Percentiles rank a stretch among this genome's conserved stretches.
Evolutionary conservation across 2,888 invertebrate genomes (phyloP).

Genomic region (Ptilodon capucinus): DNA sequence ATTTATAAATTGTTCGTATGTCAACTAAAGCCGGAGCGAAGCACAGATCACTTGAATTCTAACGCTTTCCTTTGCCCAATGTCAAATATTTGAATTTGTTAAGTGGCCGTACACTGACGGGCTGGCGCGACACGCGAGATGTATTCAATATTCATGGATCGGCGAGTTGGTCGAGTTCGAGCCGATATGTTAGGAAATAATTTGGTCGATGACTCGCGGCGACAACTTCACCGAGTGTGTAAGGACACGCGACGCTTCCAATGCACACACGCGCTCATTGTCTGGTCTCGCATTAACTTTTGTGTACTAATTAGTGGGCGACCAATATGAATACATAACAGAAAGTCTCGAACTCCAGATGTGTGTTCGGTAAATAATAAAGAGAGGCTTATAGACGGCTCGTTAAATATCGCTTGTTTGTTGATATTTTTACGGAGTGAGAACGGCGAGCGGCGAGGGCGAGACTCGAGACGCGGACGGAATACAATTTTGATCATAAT

Average conservation of each 20-base stretch:
- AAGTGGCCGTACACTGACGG: conserved; percentile 80
- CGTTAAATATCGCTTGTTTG: conserved; percentile 66
- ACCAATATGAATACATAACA: conserved; percentile 79
- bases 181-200: conserved; percentile 51
- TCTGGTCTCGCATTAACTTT: conserved; percentile 71
- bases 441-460: conserved; percentile 60
- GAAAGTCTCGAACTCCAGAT: conserved; percentile 76
- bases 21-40: conserved; percentile 71
- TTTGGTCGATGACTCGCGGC: conserved; percentile 44
- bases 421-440: conserved; percentile 65
- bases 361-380: conserved; percentile 76
- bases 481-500: conserved; percentile 60
- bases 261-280: conserved; percentile 64
- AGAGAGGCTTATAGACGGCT: conserved; percentile 61
- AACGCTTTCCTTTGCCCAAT: conserved; percentile 81
- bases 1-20: conserved; percentile 78
- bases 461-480: conserved; percentile 38
- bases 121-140: conserved; percentile 68
- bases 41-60: conserved; percentile 81
- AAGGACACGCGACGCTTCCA: conserved; percentile 61
- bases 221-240: conserved; percentile 39
- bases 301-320: conserved; percentile 82
- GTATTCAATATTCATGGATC: conserved; percentile 76
- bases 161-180: conserved; percentile 48
- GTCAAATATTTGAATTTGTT: conserved; percentile 81